Evolutionary conservation across 35 echinoderm and acorn worm genomes (phyloP).

Genomic region (Ophioderma brevispina): DNA sequence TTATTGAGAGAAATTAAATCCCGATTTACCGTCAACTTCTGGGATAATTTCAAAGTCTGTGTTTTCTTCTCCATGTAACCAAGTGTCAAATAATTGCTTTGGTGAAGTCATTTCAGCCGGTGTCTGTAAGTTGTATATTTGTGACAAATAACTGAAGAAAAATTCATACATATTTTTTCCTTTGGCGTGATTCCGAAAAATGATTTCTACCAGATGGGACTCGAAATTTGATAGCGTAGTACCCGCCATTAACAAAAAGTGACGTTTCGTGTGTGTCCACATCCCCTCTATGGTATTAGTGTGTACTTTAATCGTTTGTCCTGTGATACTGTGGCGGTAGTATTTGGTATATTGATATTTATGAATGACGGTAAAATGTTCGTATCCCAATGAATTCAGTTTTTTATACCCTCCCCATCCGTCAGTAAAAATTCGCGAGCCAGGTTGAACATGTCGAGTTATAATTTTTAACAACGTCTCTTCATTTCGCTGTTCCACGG

Average conservation of each 20-base stretch:
- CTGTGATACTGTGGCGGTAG: not conserved
- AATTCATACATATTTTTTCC: not conserved
- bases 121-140: not conserved
- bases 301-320: not conserved
- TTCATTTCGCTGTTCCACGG: constrained; percentile 1
- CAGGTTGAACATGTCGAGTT: not conserved
- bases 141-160: not conserved
- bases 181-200: not conserved
- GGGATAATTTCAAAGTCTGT: too few relatives aligned
- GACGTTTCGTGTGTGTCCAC: constrained; percentile 26
- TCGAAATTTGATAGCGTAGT: not conserved
- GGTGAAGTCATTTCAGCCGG: not conserved
- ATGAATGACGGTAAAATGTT: constrained; percentile 23
- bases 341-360: not conserved
- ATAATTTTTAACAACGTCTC: not conserved
- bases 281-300: constrained; percentile 20
- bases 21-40: too few relatives aligned
- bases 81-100: not conserved
- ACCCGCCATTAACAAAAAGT: not conserved
- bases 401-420: constrained; percentile 8
- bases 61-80: not conserved
- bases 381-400: not conserved
- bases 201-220: constrained; percentile 2
- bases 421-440: constrained; percentile 13
- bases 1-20: too few relatives aligned